These are phyloP conservation scores for Xiphophorus birchmanni DNA, from an alignment of 2,797 vertebrate species.

Conservation along the genomic window DNA sequence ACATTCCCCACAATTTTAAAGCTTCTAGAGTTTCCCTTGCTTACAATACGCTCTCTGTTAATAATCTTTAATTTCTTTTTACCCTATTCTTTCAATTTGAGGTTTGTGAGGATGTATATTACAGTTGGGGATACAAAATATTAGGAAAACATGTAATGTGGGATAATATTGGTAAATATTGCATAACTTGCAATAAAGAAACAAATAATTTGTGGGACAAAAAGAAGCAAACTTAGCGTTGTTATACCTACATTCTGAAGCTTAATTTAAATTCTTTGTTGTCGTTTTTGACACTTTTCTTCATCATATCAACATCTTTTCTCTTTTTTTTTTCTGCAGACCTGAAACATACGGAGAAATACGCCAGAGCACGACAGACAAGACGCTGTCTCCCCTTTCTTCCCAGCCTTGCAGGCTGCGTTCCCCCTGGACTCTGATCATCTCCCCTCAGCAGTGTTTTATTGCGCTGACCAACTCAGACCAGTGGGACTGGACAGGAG, in stretches of 20 bases:
- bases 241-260: not conserved
- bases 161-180: not conserved
- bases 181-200: not conserved
- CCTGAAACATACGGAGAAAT: conserved; percentile 55
- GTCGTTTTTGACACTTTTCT: not conserved
- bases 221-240: not conserved
- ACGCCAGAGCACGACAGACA: conserved; percentile 46
- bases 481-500: conserved; percentile 84
- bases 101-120: not conserved
- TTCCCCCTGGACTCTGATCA: conserved; percentile 24
- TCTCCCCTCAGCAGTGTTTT: conserved; percentile 35
- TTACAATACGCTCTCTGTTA: not conserved
- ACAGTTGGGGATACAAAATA: not conserved
- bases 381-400: conserved; percentile 24
- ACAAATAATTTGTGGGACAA: not conserved
- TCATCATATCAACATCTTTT: conserved; percentile 4
- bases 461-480: conserved; percentile 64
- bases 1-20: not conserved
- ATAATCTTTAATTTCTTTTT: not conserved
- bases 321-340: conserved; percentile 53
- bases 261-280: not conserved
- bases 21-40: not conserved
- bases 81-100: not conserved
- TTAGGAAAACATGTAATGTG: not conserved
- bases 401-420: conserved; percentile 40